Base-by-base conservation (phyloP, 1,140 invertebrate genomes). In the Harlomillsia oculata region DNA sequence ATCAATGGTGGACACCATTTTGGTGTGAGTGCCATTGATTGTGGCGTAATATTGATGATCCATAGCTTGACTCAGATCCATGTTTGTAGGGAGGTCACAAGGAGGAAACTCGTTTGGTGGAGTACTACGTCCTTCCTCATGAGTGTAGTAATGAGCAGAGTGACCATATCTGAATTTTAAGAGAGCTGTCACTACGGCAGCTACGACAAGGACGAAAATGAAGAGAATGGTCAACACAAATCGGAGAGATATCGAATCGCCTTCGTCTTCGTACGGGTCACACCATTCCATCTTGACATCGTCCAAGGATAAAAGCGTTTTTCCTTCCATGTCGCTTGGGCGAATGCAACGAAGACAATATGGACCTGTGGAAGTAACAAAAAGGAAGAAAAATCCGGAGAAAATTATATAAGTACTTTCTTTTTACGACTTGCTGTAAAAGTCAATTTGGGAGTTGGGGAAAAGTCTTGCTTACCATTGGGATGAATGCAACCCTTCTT, bases 1-100 rank as follows among this genome's bases (percentile, higher is more conserved):
- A 20, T 63, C 61, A 37, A 63, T 63, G 6, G 61, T 63, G 18
- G 61, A 56, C 34, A 63, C 49, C 56, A 62, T 58, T 52, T 56
- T 59, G 6, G 48, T 39, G 26, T 59, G 56, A n/a, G 30, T 37
- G 29, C 45, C 43, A 20, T 30, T 53, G 20, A 46, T 53, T 25
- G 34, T 37, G n/a, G n/a, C n/a, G n/a, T n/a, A n/a, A n/a, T n/a
- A n/a, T n/a, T n/a, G n/a, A n/a, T n/a, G n/a, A n/a, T n/a, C n/a
- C n/a, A n/a, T n/a, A n/a, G n/a, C n/a, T n/a, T n/a, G n/a, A n/a
- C n/a, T n/a, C n/a, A n/a, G n/a, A n/a, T n/a, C n/a, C n/a, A n/a
- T n/a, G n/a, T n/a, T n/a, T n/a, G n/a, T n/a, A n/a, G n/a, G n/a
- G n/a, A n/a, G n/a, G n/a, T n/a, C n/a, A n/a, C n/a, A n/a, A n/a